Base-by-base conservation (phyloP, 2,113 vertebrate genomes). In the Daphoenositta chrysoptera region DNA sequence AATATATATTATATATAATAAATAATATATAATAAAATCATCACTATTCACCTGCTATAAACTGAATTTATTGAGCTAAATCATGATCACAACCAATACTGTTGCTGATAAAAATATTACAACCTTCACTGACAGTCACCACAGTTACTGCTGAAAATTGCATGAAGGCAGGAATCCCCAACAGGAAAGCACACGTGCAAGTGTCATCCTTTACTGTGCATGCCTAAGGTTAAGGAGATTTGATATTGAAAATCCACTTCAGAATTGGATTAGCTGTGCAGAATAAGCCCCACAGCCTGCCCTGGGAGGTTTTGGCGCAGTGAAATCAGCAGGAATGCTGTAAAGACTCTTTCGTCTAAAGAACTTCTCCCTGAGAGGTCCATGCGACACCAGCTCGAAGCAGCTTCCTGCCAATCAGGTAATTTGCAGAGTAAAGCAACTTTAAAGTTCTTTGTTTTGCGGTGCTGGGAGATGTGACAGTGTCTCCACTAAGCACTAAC, bases 181-280 rank as follows among this genome's bases (percentile, higher is more conserved):
- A 31, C 19, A 82, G 69, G 53, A 92, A 80, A 87, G 77, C 44
- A 54, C n/a, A 57, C n/a, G 47, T 27, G 6, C 22, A 78, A 84
- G 80, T 69, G 83, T 84, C 89, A 91, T 84, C 68, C 83, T 84
- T 94, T 94, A 73, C 76, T 53, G 56, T 89, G 77, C 80, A 37
- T 78, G 87, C 77, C 69, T 91, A 94, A 89, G 47, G 87, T 95
- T 96, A 96, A 96, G 87, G 81, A 94, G 96, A 95, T 97, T 95
- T 94, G 91, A 92, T 94, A 95, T 11, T 82, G 83, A 94, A 89
- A 95, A 97, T 94, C 95, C 89, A 91, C 69, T 87, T 81, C 69
- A 91, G 93, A 97, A 96, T 82, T 95, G 87, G 95, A 96, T 96
- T 97, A 96, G 71, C 76, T 71, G 57, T 58, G 58, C 47, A 56